These are phyloP conservation scores for Alouatta caraya DNA, from an alignment of 2,797 vertebrate species.

Conservation along the genomic window DNA sequence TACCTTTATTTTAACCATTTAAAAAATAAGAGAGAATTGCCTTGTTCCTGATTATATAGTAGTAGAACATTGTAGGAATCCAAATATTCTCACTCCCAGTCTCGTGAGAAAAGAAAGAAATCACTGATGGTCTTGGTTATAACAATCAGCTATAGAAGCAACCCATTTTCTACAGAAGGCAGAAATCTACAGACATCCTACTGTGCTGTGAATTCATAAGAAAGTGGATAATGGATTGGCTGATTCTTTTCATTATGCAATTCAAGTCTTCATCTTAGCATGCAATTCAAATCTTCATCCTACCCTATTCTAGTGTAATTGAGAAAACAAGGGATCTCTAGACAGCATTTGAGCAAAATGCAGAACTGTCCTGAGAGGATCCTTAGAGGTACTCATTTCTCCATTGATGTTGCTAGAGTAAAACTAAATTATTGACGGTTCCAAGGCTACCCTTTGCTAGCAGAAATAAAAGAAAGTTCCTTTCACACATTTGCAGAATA, in stretches of 20 bases:
- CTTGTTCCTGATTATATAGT: background rate
- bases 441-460: slow-evolving; percentile 30
- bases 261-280: background rate
- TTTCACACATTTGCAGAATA: background rate
- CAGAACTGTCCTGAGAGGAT: background rate
- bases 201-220: background rate
- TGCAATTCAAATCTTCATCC: background rate
- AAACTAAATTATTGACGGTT: slow-evolving; percentile 32
- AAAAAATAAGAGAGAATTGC: background rate
- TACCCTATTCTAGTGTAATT: background rate
- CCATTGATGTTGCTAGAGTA: slow-evolving; percentile 51
- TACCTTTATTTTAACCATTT: background rate
- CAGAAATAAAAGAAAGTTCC: slow-evolving; percentile 56
- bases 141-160: background rate
- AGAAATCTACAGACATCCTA: background rate
- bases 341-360: background rate
- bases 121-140: background rate
- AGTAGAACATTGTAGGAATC: background rate
- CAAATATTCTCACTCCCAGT: background rate
- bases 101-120: background rate
- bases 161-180: background rate
- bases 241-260: background rate
- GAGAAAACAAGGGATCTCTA: background rate
- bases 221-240: background rate
- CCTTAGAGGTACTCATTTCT: background rate